Conservation (phyloP, 2,888 invertebrate genomes). For the Drosophila incognita region DNA sequence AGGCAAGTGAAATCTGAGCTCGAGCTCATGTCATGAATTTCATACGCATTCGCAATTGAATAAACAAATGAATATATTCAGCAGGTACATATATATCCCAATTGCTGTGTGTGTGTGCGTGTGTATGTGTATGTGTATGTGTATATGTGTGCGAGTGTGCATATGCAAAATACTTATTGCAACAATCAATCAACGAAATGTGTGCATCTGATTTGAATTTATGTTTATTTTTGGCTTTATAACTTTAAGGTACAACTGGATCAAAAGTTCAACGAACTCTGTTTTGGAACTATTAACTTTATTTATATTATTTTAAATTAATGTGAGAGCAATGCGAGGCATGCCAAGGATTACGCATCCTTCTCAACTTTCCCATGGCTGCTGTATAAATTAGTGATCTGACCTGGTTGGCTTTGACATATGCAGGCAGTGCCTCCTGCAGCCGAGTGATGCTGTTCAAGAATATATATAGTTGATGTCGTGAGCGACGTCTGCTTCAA, state of each 20-base stretch:
- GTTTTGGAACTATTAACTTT: no score
- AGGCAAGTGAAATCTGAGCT: constrained; percentile 29
- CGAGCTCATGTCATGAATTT: constrained; percentile 37
- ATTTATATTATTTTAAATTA: accelerated
- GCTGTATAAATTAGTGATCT: not conserved
- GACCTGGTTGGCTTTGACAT: not conserved
- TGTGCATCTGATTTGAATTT: constrained; percentile 18
- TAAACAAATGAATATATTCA: constrained; percentile 54
- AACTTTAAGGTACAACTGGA: not conserved
- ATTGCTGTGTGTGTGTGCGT: constrained; percentile 23
- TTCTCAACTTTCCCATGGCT: no score
- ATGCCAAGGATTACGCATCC: not conserved
- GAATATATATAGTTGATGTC: not conserved
- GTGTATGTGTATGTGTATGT: not conserved
- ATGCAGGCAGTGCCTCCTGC: not conserved
- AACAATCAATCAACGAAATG: constrained; percentile 45
- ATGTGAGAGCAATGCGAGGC: not conserved
- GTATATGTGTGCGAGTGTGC: not conserved
- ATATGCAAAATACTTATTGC: constrained; percentile 35
- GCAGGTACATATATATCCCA: constrained; percentile 16
- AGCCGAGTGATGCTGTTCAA: not conserved
- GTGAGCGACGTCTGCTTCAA: no score
- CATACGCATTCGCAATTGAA: constrained; percentile 56
- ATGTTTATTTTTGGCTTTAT: constrained; percentile 1
- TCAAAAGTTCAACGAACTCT: not conserved